Conservation (phyloP, 2,888 invertebrate species). For the Macaria liturata region DNA sequence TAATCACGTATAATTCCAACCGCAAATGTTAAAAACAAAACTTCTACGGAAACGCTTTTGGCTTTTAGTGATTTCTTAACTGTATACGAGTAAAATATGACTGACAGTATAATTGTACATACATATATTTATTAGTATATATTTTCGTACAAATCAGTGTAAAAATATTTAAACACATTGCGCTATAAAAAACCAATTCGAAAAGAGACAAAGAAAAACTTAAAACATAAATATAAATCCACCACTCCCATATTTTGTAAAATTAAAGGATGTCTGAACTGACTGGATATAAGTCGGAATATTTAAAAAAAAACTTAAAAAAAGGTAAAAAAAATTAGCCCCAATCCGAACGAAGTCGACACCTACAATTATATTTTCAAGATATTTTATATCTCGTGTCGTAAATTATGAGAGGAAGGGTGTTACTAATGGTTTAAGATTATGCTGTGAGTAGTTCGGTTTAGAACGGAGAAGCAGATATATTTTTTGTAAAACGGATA, state of each 20-base stretch:
- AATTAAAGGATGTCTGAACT: conserved; percentile 20
- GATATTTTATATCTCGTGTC: conserved; percentile 56
- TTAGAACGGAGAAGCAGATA: too few species aligned
- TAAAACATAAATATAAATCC: conserved; percentile 12
- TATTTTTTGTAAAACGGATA: too few species aligned
- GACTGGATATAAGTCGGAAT: conserved; percentile 9
- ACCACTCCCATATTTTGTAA: conserved; percentile 26
- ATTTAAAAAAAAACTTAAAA: conserved; percentile 21
- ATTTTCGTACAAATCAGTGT: too few species aligned
- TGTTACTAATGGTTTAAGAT: conserved; percentile 15
- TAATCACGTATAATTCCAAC: too few species aligned
- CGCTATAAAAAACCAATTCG: neutral
- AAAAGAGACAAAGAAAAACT: neutral
- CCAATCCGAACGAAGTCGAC: conserved; percentile 38
- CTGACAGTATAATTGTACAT: too few species aligned
- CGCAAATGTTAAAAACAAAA: too few species aligned
- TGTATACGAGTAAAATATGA: too few species aligned
- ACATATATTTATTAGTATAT: too few species aligned
- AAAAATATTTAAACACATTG: conserved; percentile 4
- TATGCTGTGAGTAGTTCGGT: too few species aligned
- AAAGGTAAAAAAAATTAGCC: conserved; percentile 4
- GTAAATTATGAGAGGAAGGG: conserved; percentile 49
- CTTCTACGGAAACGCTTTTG: too few species aligned
- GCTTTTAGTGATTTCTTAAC: too few species aligned
- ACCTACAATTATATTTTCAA: conserved; percentile 68